Evolutionary conservation across 2,113 vertebrate species (phyloP), one percentile per base, ranked within the genome.

Genomic region (Scopus umbretta): DNA sequence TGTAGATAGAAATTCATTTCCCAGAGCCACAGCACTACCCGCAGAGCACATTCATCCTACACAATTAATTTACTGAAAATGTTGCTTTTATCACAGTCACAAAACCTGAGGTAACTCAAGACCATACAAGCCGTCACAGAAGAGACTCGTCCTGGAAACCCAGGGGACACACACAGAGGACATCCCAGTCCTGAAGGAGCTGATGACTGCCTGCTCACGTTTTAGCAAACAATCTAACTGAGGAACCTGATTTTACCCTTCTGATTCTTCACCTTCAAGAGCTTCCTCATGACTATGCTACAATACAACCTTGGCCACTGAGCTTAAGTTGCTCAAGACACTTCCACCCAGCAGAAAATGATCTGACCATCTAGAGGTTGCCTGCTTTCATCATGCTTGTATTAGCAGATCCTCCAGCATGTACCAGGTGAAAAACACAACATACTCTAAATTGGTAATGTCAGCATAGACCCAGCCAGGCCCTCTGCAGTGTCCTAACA

Each of bases 301-400:
- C 7, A 30, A 34, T 32, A 45, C 16, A 74, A 16, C 1, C 1
- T 8, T 30, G n/a, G 66, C 65, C 47, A 27, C 4, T 42, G 42
- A 27, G 17, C 55, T 86, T 7, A 16, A 21, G 11, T 27, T 13
- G 32, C 45, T 82, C 13, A 9, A 16, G 8, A 7, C 0, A 0
- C 16, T 70, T 65, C 6, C 18, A 29, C 17, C 10, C 20, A 34
- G 16, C 2, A 16, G 38, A 62, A 88, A 40, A 36, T 7, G 3
- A 73, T 34, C n/a, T 34, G 19, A 42, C 4, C 6, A 14, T 16
- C 19, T 62, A 10, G 4, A 47, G 21, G 81, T 84, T 22, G 10
- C 59, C 43, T 40, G 27, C 16, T 81, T 68, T 22, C n/a, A 30
- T 58, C n/a, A 26, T 0, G 4, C 20, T 36, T 7, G 1, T 7